Conservation (phyloP, 2,797 vertebrate species). For the Galagoides demidoff region DNA sequence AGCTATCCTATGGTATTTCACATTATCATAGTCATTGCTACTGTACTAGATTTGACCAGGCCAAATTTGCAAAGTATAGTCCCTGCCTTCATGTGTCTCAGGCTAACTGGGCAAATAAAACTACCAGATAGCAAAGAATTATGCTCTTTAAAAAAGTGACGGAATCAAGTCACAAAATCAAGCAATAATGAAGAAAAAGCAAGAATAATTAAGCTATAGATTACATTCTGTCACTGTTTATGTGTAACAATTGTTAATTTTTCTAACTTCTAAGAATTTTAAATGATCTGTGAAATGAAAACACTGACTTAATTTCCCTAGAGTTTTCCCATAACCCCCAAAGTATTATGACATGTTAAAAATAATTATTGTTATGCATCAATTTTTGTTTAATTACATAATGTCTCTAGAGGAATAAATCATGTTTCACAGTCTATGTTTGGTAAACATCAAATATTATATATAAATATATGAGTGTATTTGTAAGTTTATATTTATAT, state of each 20-base stretch:
- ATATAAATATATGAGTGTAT: neutral
- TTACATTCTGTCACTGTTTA: neutral
- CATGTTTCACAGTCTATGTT: neutral
- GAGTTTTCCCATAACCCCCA: neutral
- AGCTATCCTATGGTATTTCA: neutral
- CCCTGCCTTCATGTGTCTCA: neutral
- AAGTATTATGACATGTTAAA: neutral
- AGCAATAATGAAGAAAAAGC: neutral
- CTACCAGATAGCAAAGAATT: neutral
- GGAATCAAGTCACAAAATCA: neutral
- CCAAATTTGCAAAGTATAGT: neutral
- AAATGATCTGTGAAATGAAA: slow-evolving; percentile 14
- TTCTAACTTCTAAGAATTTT: neutral
- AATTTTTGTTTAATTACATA: neutral
- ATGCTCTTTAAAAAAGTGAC: neutral
- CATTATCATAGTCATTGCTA: neutral
- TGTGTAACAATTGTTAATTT: neutral
- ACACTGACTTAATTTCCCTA: neutral
- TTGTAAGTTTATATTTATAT: neutral
- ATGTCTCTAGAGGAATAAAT: neutral
- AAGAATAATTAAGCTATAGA: neutral
- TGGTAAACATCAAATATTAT: neutral
- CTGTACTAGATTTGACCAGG: neutral
- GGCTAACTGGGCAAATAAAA: neutral
- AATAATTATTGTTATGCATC: neutral